Conservation (phyloP, 2,113 vertebrate species). For the Oostethus manadensis region DNA sequence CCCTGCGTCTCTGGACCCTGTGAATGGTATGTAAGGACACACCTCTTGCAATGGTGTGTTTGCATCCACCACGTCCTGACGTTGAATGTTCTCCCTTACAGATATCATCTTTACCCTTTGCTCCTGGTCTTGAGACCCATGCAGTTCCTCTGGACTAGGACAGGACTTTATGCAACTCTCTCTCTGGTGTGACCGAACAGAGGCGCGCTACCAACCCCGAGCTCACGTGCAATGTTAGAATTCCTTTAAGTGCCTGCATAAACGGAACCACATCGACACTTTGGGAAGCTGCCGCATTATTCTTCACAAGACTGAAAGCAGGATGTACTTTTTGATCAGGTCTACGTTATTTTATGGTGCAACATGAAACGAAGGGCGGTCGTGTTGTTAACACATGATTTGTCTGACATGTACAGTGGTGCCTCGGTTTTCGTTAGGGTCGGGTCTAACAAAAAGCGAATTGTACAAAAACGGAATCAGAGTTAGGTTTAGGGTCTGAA, state of each 20-base stretch:
- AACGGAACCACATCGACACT: constrained; percentile 21
- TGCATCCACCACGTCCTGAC: neutral
- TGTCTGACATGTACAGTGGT: neutral
- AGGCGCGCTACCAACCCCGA: constrained; percentile 15
- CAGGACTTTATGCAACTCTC: constrained; percentile 35
- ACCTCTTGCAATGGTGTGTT: neutral
- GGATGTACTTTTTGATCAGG: constrained; percentile 43
- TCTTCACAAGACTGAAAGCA: constrained; percentile 24
- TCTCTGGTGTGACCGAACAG: neutral
- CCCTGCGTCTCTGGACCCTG: constrained; percentile 20
- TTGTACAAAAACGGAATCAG: too few species aligned
- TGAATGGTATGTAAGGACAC: constrained; percentile 13
- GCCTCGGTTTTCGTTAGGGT: too few species aligned
- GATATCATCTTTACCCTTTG: constrained; percentile 8
- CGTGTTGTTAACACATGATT: neutral
- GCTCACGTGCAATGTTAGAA: constrained; percentile 32
- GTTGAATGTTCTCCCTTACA: constrained; percentile 24
- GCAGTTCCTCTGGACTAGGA: constrained; percentile 19
- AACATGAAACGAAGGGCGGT: neutral
- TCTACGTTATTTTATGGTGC: constrained; percentile 33
- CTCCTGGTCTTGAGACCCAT: constrained; percentile 25
- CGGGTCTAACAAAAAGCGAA: too few species aligned
- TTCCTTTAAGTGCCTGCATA: constrained; percentile 59
- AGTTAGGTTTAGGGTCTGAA: too few species aligned
- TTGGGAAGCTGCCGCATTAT: constrained; percentile 15